Percentiles rank a stretch among this genome's conserved stretches.
Conservation (phyloP, 2,113 vertebrate genomes). For the Tupaia tana region DNA sequence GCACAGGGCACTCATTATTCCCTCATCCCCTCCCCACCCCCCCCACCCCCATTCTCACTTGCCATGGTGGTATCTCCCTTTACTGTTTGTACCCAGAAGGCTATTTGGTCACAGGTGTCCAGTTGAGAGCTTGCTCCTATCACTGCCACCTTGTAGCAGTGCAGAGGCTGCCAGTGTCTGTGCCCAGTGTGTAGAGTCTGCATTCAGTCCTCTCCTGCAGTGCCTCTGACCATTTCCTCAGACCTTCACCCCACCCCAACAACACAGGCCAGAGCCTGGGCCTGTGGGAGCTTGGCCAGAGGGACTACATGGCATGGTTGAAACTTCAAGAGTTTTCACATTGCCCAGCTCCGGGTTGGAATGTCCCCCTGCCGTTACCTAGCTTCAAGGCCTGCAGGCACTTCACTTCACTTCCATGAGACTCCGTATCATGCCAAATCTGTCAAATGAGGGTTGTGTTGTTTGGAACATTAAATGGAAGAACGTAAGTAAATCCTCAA, state of each 20-base stretch:
- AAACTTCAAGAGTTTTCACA: neutral
- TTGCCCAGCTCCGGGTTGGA: neutral
- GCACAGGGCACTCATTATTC: neutral
- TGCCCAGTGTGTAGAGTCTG: neutral
- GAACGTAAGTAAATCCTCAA: neutral
- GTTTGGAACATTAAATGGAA: neutral
- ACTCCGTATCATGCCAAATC: neutral
- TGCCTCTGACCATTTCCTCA: neutral
- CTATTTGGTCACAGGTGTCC: neutral
- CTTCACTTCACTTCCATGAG: neutral
- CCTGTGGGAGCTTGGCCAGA: neutral
- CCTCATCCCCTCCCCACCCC: neutral
- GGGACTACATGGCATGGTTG: no score
- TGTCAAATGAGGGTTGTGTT: neutral
- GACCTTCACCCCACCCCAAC: neutral
- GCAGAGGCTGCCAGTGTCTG: neutral
- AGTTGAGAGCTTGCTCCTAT: neutral
- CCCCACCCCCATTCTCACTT: neutral
- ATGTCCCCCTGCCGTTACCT: neutral
- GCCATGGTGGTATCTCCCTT: neutral
- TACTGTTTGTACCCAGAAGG: neutral
- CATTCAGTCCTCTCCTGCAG: neutral
- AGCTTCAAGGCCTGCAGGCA: neutral
- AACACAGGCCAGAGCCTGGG: no score
- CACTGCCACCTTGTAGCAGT: accelerated